Evolutionary conservation across 2,888 invertebrate species (phyloP), one percentile per base, ranked within the genome.

Genomic region (Hedychridium roseum): DNA sequence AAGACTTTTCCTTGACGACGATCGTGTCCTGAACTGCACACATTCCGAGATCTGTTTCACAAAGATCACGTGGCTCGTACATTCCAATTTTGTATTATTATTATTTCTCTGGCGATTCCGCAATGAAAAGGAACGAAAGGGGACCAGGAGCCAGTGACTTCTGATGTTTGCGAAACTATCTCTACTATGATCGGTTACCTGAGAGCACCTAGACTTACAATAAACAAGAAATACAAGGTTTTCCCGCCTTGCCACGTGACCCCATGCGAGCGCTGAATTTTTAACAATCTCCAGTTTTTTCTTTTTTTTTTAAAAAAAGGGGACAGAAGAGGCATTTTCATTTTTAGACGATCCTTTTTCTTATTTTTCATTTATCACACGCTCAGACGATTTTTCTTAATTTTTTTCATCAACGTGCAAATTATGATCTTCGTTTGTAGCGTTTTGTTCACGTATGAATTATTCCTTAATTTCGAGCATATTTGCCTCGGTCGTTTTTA

Each of bases 121-220:
- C 30, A 7, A 15, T 14, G 3, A 14, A 4, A 12, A 7, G 12
- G 12, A 23, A 6, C 9, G 9, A 6, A 4, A 31, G 7, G 34
- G 16, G 34, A 34, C 18, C n/a, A 23, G 23, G 9, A 11, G 18
- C 14, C 15, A 34, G 34, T 34, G 34, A 16, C 34, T 34, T 34
- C 23, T 35, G 57, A 50, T 52, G 43, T 45, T 34, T 34, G 45
- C 43, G 31, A 49, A 47, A 49, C 35, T 37, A 45, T 57, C 48
- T 41, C 38, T 35, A 44, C 42, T n/a, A 51, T 23, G 35, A 64
- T 53, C 43, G 53, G 54, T 55, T 64, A 60, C 53, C 60, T 63
- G 60, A 63, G 35, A 53, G 41, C 44, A 55, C 37, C 40, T 57
- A 59, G 46, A 54, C 36, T 63, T 63, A 62, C 30, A 43, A 46